A percentile compares a stretch with the other conserved stretches of the same genome.
These are phyloP conservation scores for Drosophila affinis DNA, from an alignment of 2,888 invertebrate genomes.

Conservation along the genomic window DNA sequence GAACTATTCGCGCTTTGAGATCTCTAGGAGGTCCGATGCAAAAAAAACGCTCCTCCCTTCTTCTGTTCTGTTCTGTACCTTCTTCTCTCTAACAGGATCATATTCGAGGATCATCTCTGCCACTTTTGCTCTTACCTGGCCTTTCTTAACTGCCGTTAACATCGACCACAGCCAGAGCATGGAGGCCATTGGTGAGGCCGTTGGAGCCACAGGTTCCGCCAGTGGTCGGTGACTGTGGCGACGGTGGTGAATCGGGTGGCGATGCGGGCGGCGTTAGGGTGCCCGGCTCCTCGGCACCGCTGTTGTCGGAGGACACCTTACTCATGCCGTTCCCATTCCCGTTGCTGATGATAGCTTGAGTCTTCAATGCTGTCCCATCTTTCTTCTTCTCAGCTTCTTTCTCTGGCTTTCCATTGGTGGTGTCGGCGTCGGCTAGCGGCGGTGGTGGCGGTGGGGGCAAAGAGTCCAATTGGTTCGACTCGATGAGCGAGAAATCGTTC, in stretches of 20 bases:
- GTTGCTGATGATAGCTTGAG: conserved; percentile 7
- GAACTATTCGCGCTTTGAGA: not conserved
- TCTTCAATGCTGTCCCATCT: not conserved
- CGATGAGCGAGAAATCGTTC: conserved; percentile 78
- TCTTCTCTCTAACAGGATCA: not conserved
- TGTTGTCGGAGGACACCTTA: conserved; percentile 7
- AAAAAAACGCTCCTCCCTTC: conserved; percentile 5
- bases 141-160: conserved; percentile 80
- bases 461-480: conserved; percentile 82
- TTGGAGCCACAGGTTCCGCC: conserved; percentile 32
- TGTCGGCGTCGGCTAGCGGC: conserved; percentile 8
- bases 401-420: conserved; percentile 17
- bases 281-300: conserved; percentile 57
- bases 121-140: conserved; percentile 2
- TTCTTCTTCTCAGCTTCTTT: not conserved
- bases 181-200: conserved; percentile 65
- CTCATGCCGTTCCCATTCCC: conserved; percentile 23
- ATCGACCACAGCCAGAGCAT: conserved; percentile 63
- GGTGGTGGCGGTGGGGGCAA: conserved; percentile 82
- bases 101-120: not conserved
- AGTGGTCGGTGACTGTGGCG: conserved; percentile 31
- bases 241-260: conserved; percentile 76
- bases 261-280: conserved; percentile 80
- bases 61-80: not conserved
- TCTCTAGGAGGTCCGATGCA: conserved; percentile 23